Percentiles rank a stretch among this genome's conserved stretches.
These are phyloP conservation scores for Cabera pusaria DNA, from an alignment of 2,888 invertebrate genomes.

Conservation along the genomic window DNA sequence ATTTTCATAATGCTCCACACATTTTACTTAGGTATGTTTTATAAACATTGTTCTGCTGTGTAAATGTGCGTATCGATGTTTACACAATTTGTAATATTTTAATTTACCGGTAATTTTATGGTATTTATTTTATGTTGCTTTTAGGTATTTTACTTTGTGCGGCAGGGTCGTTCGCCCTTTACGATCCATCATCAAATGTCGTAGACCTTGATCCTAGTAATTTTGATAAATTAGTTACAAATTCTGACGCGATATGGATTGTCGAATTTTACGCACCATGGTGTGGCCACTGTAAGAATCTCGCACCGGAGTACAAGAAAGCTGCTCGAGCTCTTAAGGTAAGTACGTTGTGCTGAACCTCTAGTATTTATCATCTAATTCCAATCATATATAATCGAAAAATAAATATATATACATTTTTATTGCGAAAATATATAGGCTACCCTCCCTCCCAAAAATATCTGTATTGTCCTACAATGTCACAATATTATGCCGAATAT, in stretches of 20 bases:
- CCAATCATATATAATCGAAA: too few relatives aligned
- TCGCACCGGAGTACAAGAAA: constrained; percentile 97
- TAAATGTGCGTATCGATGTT: too few relatives aligned
- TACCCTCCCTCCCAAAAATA: too few relatives aligned
- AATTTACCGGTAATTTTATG: constrained; percentile 42
- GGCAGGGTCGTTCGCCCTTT: constrained; percentile 76
- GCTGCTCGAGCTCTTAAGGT: constrained; percentile 96
- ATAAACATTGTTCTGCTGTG: too few relatives aligned
- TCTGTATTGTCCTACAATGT: too few relatives aligned
- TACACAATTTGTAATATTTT: constrained; percentile 14
- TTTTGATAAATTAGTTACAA: constrained; percentile 92
- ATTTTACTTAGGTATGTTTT: constrained; percentile 65
- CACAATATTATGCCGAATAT: too few relatives aligned
- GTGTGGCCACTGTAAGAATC: constrained; percentile 95
- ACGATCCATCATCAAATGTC: constrained; percentile 89
- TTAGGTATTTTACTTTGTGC: constrained; percentile 66
- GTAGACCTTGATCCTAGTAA: constrained; percentile 93
- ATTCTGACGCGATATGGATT: constrained; percentile 95
- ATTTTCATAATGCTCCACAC: constrained; percentile 58
- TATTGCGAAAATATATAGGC: too few relatives aligned
- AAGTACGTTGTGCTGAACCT: too few relatives aligned
- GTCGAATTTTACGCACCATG: constrained; percentile 99
- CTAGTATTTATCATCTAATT: too few relatives aligned
- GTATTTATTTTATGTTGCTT: constrained; percentile 37
- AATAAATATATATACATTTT: too few relatives aligned